Evolutionary conservation across 2,797 vertebrate species (phyloP), one percentile per base, ranked within the genome.

Genomic region (Picus viridis): DNA sequence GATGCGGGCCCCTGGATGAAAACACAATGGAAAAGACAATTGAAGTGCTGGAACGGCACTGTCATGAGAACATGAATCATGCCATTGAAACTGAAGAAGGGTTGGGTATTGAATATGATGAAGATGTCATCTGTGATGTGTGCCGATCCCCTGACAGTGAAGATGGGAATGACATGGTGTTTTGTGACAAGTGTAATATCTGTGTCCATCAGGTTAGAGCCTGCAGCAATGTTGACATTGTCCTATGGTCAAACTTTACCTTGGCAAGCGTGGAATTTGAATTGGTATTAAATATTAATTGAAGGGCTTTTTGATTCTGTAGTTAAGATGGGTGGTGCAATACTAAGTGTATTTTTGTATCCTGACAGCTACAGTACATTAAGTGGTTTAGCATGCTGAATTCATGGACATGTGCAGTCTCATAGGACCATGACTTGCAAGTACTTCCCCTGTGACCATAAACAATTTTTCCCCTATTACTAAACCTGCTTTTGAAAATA

Each of bases 121-220:
- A 99, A 97, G 98, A 99, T 4, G 99, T 99, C 71, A 99, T 99
- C 96, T 99, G 99, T 83, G 99, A 99, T 36, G 99, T 99, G 85
- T 99, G 99, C 95, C 98, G 98, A 73, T 99, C 99, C 47, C 99
- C 99, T 1, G 99, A 99, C 96, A 99, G 99, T 26, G 99, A 99
- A 88, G 99, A 99, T 88, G 99, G 99, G 16, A 99, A 99, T 86
- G 99, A 99, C 97, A 99, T 99, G 99, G 99, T 99, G 82, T 99
- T 99, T 97, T 99, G 99, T 95, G 99, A 99, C 98, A 99, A 99
- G 97, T 99, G 99, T 97, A 99, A 99, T 97, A 98, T 99, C 96
- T 99, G 99, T 75, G 99, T 99, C 62, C 99, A 99, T 96, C 99
- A 99, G 99, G 99, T 99, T 88, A 96, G 98, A 95, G 85, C 82